Conservation (phyloP, 2,888 invertebrate genomes). For the Serrognathus titanus region DNA sequence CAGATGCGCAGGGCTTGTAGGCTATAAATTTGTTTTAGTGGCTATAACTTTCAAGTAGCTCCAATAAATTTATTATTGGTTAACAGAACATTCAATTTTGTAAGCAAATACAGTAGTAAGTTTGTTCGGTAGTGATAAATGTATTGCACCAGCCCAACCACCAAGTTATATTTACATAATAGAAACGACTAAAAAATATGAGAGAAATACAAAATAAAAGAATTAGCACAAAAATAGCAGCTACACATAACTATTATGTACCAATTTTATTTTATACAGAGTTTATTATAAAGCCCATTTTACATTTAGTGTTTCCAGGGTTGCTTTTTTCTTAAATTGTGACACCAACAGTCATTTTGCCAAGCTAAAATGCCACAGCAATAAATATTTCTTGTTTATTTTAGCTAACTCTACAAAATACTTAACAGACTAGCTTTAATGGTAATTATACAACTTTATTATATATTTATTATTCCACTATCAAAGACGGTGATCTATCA, state of each 20-base stretch:
- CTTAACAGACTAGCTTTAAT: slow-evolving; percentile 22
- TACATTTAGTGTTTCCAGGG: too few species aligned
- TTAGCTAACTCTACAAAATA: neutral
- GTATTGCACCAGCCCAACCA: slow-evolving; percentile 52
- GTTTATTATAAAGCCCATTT: too few species aligned
- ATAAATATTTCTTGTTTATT: neutral
- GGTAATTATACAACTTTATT: slow-evolving; percentile 17
- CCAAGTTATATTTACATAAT: slow-evolving; percentile 40
- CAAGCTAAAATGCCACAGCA: too few species aligned
- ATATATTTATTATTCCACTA: slow-evolving; percentile 43
- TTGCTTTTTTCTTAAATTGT: too few species aligned
- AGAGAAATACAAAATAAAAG: slow-evolving; percentile 3
- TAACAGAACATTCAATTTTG: slow-evolving; percentile 23
- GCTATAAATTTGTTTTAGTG: slow-evolving; percentile 17
- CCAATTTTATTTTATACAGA: too few species aligned
- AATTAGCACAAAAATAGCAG: too few species aligned
- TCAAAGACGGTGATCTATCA: slow-evolving; percentile 75
- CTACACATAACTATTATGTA: too few species aligned
- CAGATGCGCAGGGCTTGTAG: slow-evolving; percentile 1
- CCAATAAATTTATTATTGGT: slow-evolving; percentile 20
- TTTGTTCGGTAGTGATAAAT: slow-evolving; percentile 35
- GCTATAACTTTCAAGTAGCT: slow-evolving; percentile 18
- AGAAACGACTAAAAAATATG: slow-evolving; percentile 7
- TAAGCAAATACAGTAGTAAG: slow-evolving; percentile 42
- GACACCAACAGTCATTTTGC: too few species aligned